A percentile compares a stretch with the other conserved stretches of the same genome.
phyloP scores from a whole-genome alignment of 2,888 invertebrate species.

The Pemphredon lugubris region DNA sequence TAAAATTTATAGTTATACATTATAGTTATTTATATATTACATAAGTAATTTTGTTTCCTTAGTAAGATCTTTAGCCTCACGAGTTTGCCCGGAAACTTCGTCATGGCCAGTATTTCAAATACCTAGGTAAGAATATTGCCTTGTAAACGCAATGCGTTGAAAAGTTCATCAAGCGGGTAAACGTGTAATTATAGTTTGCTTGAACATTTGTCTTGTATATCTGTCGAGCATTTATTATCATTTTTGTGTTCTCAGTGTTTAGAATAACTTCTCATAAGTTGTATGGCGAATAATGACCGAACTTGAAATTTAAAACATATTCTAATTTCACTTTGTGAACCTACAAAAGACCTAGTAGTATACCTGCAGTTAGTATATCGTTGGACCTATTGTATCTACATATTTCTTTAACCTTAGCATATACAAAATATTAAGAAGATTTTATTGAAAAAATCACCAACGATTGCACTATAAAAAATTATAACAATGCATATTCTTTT shows the following conservation, averaged over 20 bases:
- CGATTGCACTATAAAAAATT: no score
- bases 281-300: background rate
- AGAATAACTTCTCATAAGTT: background rate
- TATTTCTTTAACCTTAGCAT: no score
- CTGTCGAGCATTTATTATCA: background rate
- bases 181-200: conserved; percentile 1
- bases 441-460: no score
- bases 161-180: conserved; percentile 71
- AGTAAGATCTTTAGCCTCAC: background rate
- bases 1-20: background rate
- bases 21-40: no score
- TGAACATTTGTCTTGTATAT: background rate
- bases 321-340: background rate
- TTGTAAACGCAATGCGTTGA: conserved; percentile 51
- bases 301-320: background rate
- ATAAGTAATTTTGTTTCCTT: no score
- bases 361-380: no score
- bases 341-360: no score
- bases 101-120: conserved; percentile 25
- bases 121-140: conserved; percentile 18
- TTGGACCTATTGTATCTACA: no score
- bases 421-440: no score
- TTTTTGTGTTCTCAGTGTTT: background rate
- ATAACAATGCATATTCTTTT: no score
- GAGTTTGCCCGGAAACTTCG: background rate